Percentiles rank a stretch among this genome's conserved stretches.
Conservation (phyloP, 2,888 invertebrate species). For the Cerastis leucographa region DNA sequence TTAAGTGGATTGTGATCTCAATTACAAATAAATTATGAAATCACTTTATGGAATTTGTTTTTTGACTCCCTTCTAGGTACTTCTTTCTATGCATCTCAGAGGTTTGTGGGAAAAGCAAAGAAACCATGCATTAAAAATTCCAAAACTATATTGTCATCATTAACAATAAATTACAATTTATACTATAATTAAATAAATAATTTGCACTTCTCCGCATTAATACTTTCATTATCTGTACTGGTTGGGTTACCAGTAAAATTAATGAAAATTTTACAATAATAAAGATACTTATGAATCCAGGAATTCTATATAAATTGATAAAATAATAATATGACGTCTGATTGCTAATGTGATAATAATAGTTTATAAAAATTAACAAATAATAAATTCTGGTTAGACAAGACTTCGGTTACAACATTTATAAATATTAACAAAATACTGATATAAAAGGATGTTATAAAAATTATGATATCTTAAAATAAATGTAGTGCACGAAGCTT, state of each 20-base stretch:
- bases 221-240: constrained; percentile 46
- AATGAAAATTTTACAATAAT: constrained; percentile 35
- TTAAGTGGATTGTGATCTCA: constrained; percentile 88
- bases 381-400: constrained; percentile 70
- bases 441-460: constrained; percentile 66
- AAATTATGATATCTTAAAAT: constrained; percentile 64
- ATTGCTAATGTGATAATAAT: constrained; percentile 64
- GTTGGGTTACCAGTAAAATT: constrained; percentile 37
- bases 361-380: constrained; percentile 66
- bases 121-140: constrained; percentile 71
- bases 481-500: constrained; percentile 55
- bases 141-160: constrained; percentile 85
- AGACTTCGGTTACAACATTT: constrained; percentile 68
- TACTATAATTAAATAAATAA: constrained; percentile 77
- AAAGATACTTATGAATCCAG: constrained; percentile 26
- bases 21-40: constrained; percentile 84
- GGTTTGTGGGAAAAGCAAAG: constrained; percentile 5
- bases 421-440: constrained; percentile 72
- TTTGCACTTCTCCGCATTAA: constrained; percentile 74
- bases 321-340: constrained; percentile 40
- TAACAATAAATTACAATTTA: constrained; percentile 84
- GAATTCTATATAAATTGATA: constrained; percentile 36
- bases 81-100: not conserved
- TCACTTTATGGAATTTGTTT: constrained; percentile 62
- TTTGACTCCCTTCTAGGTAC: not conserved